Evolutionary conservation across 1,140 invertebrate genomes (phyloP).

Genomic region (Acyrthosiphon pisum): DNA sequence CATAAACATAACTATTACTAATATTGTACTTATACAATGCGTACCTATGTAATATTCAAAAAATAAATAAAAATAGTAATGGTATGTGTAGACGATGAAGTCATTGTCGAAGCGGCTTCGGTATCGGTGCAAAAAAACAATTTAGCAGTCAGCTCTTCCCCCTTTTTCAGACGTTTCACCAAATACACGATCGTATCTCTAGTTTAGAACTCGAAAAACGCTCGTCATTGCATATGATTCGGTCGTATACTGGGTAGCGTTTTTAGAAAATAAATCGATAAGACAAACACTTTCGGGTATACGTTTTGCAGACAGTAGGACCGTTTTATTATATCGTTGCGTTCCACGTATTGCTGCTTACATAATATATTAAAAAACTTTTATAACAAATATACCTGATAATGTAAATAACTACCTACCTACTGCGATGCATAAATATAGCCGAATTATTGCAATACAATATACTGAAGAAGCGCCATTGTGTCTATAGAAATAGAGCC

Average conservation of each 20-base stretch:
- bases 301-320: neutral
- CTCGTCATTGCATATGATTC: neutral
- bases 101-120: neutral
- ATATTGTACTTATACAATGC: neutral
- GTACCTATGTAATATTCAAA: neutral
- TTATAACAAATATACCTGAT: neutral
- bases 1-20: neutral
- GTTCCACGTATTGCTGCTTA: neutral
- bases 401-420: neutral
- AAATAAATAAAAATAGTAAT: neutral
- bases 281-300: neutral
- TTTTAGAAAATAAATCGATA: neutral
- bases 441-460: neutral
- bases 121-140: neutral
- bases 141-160: neutral
- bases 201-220: neutral
- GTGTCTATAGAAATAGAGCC: neutral
- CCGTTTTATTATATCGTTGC: neutral
- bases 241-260: neutral
- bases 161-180: neutral
- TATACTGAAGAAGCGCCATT: neutral
- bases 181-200: neutral
- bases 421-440: neutral
- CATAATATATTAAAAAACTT: neutral
- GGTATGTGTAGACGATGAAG: neutral